Conservation (phyloP, 2,888 invertebrate genomes). For the Parapristionchus giblindavisi region DNA sequence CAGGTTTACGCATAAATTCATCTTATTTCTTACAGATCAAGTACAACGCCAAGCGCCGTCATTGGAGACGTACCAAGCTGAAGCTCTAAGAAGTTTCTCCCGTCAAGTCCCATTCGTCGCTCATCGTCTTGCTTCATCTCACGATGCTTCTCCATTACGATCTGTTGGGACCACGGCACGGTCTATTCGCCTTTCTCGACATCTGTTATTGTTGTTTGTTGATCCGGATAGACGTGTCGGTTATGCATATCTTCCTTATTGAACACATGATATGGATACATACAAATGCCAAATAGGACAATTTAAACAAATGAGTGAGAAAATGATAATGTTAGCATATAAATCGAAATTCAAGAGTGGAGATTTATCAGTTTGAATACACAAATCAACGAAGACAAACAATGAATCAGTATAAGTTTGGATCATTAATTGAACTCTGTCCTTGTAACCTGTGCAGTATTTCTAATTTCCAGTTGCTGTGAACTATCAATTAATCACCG, state of each 20-base stretch:
- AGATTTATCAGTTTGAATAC: too few relatives aligned
- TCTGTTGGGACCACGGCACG: constrained; percentile 5
- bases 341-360: too few relatives aligned
- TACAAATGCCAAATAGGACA: too few relatives aligned
- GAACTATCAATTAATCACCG: constrained; percentile 67
- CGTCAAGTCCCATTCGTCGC: constrained; percentile 9
- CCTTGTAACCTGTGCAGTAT: constrained; percentile 62
- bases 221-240: constrained; percentile 35
- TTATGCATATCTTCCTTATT: too few relatives aligned
- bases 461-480: constrained; percentile 67
- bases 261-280: too few relatives aligned
- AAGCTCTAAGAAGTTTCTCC: constrained; percentile 62
- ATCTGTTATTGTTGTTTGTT: constrained; percentile 23
- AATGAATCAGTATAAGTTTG: too few relatives aligned
- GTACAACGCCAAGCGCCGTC: constrained; percentile 73
- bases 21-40: constrained; percentile 54
- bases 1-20: too few relatives aligned
- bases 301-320: too few relatives aligned
- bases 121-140: neutral
- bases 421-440: too few relatives aligned
- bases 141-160: neutral
- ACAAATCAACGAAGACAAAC: too few relatives aligned
- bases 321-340: too few relatives aligned
- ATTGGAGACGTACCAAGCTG: constrained; percentile 70
- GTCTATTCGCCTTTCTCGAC: neutral